phyloP scores from a whole-genome alignment of 2,113 vertebrate species.

The Pluvianellus socialis region DNA sequence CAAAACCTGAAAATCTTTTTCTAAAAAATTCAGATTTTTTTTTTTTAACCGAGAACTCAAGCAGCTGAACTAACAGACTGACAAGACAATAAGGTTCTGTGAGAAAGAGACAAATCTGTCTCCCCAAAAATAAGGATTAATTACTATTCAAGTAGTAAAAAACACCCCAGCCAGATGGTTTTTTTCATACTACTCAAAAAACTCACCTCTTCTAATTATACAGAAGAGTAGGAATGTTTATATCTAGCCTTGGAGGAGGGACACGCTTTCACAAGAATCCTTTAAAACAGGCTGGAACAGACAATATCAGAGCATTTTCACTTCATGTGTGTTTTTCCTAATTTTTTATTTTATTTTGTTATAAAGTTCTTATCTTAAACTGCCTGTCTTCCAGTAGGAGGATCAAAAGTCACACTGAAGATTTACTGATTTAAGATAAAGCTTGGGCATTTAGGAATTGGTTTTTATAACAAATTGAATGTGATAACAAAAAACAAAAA shows the following conservation, averaged over 20 bases:
- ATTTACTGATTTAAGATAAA: neutral
- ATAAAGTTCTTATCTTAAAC: neutral
- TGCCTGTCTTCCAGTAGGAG: neutral
- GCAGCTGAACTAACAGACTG: neutral
- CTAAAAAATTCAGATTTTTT: neutral
- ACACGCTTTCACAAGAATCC: neutral
- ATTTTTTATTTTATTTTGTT: neutral
- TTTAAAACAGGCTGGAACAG: neutral
- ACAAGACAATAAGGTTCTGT: neutral
- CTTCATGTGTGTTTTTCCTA: neutral
- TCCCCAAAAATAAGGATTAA: neutral
- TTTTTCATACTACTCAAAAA: neutral
- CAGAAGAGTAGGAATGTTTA: neutral
- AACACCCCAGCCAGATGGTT: neutral
- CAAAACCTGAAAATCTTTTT: neutral
- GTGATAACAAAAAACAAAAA: neutral
- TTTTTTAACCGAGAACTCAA: neutral
- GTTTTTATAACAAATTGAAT: neutral
- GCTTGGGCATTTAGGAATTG: neutral
- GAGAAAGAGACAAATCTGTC: neutral
- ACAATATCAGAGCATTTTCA: neutral
- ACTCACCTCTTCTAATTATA: neutral
- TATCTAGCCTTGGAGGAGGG: neutral
- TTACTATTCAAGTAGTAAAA: neutral
- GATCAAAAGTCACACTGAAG: neutral